Percentiles rank a stretch among this genome's conserved stretches.
Evolutionary conservation across 2,888 invertebrate species (phyloP).

Genomic region (Coelopa pilipes): DNA sequence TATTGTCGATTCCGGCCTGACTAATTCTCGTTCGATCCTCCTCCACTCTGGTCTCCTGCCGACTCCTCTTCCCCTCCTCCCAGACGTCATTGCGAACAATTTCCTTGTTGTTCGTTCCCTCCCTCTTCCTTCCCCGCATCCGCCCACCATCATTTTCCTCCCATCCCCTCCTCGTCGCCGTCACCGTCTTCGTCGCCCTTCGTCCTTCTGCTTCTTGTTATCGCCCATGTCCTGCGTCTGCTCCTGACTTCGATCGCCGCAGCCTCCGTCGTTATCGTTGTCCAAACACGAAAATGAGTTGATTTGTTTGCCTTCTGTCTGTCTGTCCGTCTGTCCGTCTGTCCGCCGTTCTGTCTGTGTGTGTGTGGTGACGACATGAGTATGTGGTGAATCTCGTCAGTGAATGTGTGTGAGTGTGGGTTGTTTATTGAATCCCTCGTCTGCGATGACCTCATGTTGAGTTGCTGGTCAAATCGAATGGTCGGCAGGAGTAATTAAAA

Average conservation of each 20-base stretch:
- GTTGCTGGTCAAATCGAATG: background rate
- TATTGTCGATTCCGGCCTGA: too few species aligned
- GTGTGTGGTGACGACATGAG: constrained; percentile 7
- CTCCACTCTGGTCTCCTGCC: too few species aligned
- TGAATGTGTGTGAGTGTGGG: constrained; percentile 1
- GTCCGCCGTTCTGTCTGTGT: background rate
- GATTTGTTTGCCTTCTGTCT: constrained; percentile 34
- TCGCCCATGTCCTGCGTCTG: background rate
- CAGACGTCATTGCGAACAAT: too few species aligned
- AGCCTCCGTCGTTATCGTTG: constrained; percentile 25
- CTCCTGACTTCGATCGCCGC: constrained; percentile 15
- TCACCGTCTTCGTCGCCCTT: too few species aligned
- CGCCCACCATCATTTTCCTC: too few species aligned
- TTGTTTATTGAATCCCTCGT: constrained; percentile 10
- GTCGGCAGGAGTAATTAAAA: background rate
- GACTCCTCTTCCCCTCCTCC: too few species aligned
- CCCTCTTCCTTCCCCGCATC: too few species aligned
- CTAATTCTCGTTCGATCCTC: too few species aligned
- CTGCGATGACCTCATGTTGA: constrained; percentile 24
- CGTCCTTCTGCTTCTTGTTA: background rate
- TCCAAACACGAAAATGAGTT: constrained; percentile 35
- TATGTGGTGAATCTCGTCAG: background rate
- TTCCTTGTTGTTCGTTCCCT: too few species aligned
- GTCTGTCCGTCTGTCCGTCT: background rate
- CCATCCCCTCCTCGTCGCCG: too few species aligned